Conservation (phyloP, 1,140 invertebrate genomes). For the Drosophila novamexicana region DNA sequence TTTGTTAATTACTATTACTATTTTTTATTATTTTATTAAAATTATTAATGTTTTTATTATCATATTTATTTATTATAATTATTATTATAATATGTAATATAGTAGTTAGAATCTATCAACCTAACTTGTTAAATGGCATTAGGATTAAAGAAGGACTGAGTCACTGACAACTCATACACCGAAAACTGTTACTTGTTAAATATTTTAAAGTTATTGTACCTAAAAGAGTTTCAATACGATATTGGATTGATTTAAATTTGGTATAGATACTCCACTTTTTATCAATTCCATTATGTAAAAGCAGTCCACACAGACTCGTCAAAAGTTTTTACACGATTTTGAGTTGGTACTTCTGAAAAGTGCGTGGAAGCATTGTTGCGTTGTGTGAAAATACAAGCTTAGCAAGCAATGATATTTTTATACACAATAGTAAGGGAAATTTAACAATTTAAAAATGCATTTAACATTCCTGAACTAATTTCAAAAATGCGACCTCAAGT, state of each 20-base stretch:
- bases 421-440: slow-evolving; percentile 51
- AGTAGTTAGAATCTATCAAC: too few species aligned
- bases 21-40: too few species aligned
- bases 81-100: too few species aligned
- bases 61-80: too few species aligned
- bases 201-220: too few species aligned
- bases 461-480: slow-evolving; percentile 64
- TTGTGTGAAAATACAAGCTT: slow-evolving; percentile 73
- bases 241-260: not conserved
- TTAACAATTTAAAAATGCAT: slow-evolving; percentile 64
- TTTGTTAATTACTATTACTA: too few species aligned
- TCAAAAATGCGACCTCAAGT: slow-evolving; percentile 41
- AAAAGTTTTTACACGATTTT: slow-evolving; percentile 40
- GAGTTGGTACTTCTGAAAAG: slow-evolving; percentile 43
- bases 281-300: slow-evolving; percentile 36
- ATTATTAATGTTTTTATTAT: too few species aligned
- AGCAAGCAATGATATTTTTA: slow-evolving; percentile 57
- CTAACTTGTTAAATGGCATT: too few species aligned
- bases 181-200: too few species aligned
- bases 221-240: too few species aligned
- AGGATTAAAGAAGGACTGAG: too few species aligned
- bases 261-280: slow-evolving; percentile 17
- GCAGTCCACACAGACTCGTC: slow-evolving; percentile 28
- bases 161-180: too few species aligned
- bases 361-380: slow-evolving; percentile 53